Base-by-base conservation (phyloP, 1,140 invertebrate genomes). In the Drosophila lacertosa region DNA sequence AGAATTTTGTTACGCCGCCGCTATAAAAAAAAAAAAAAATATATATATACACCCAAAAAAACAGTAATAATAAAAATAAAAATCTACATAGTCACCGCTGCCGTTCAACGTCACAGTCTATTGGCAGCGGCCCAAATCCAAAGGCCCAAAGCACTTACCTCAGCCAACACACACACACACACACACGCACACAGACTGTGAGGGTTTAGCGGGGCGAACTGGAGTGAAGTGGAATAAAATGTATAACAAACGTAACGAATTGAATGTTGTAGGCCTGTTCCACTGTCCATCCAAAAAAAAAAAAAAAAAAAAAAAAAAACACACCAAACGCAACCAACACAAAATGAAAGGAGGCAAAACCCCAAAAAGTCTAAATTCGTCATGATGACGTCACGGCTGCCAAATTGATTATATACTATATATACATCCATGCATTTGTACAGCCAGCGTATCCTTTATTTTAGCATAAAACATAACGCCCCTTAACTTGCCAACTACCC, bases 341-440 rank as follows among this genome's bases (percentile, higher is more conserved):
- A n/a, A n/a, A n/a, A n/a, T 47, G 32, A 40, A 3, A 13, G 42
- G 37, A 32, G 20, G 45, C 32, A 50, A 48, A 35, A 32, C 16
- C 18, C 26, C 53, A 64, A 29, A 76, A 32, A 63, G 47, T 70
- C 53, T 64, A 37, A 70, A 80, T 80, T 80, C 74, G 77, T 66
- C 77, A 80, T 59, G 77, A 80, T 80, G 77, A 80, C 77, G 74
- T 80, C 77, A 80, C 65, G 77, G 68, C 68, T 55, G 18, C 42
- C 59, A 60, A 80, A 80, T 77, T 72, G 68, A 80, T 80, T 80
- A 76, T 51, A 53, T 45, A 73, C n/a, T n/a, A n/a, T n/a, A n/a
- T n/a, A n/a, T n/a, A n/a, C n/a, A n/a, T n/a, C n/a, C n/a, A n/a
- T n/a, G n/a, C n/a, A n/a, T n/a, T n/a, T n/a, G n/a, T 48, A 60